A percentile compares a stretch with the other conserved stretches of the same genome.
These are phyloP conservation scores for Microcebus lehilahytsara DNA, from an alignment of 2,113 vertebrate species.

Conservation along the genomic window DNA sequence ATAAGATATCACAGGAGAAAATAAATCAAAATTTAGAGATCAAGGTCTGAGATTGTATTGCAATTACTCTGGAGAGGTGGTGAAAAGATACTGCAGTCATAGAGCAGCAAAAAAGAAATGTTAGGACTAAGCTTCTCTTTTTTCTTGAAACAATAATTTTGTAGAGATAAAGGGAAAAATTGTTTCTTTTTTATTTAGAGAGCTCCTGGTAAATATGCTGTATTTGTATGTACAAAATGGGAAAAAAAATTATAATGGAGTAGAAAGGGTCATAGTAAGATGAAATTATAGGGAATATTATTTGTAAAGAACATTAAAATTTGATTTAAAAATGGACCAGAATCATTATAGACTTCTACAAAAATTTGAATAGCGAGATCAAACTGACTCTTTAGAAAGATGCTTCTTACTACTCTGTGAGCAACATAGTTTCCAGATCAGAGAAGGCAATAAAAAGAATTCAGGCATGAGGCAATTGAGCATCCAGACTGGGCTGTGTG, in stretches of 20 bases:
- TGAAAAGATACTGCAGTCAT: not conserved
- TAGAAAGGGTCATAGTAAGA: not conserved
- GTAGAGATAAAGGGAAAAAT: not conserved
- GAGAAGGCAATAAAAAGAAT: not conserved
- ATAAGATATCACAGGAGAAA: slow-evolving; percentile 54
- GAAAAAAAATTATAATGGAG: not conserved
- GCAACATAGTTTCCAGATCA: not conserved
- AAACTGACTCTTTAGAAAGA: slow-evolving; percentile 34
- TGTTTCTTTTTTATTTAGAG: not conserved
- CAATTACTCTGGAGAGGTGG: not conserved
- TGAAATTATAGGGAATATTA: not conserved
- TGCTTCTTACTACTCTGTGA: not conserved
- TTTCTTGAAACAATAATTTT: not conserved
- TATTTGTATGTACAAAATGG: not conserved
- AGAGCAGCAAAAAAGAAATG: slow-evolving; percentile 18
- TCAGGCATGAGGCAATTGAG: not conserved
- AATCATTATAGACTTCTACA: not conserved
- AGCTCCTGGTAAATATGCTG: not conserved
- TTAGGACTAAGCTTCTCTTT: not conserved
- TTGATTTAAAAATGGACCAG: not conserved
- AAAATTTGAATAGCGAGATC: slow-evolving; percentile 13
- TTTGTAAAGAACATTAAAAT: not conserved
- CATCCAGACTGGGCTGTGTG: not conserved
- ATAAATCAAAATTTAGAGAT: slow-evolving; percentile 64
- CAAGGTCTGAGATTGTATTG: not conserved